Percentiles rank a stretch among this genome's conserved stretches.
These are phyloP conservation scores for Lymantria monacha DNA, from an alignment of 2,888 invertebrate genomes.

Conservation along the genomic window DNA sequence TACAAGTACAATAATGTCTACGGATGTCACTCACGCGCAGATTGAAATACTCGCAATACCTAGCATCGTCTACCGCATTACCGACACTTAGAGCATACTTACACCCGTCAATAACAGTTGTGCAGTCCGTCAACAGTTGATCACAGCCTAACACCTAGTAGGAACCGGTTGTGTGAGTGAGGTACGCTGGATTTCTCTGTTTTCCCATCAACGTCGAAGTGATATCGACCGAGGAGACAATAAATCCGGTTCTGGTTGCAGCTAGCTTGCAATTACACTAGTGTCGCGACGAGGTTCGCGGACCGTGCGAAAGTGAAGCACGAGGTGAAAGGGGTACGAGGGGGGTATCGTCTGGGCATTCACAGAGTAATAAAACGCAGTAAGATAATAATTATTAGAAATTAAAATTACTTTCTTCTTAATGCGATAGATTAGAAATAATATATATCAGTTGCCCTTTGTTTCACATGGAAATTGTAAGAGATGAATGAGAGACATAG, in stretches of 20 bases:
- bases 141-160: conserved; percentile 20
- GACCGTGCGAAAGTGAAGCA: conserved; percentile 78
- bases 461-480: too few species aligned
- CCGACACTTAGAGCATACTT: conserved; percentile 26
- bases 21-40: conserved; percentile 32
- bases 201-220: conserved; percentile 56
- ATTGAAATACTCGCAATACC: conserved; percentile 29
- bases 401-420: too few species aligned
- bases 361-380: conserved; percentile 26
- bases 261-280: conserved; percentile 78
- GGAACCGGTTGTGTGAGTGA: conserved; percentile 29
- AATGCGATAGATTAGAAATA: too few species aligned
- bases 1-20: conserved; percentile 35
- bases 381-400: not conserved
- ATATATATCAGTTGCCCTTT: too few species aligned
- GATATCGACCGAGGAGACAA: conserved; percentile 73
- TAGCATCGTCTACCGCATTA: conserved; percentile 21
- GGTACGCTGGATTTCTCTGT: conserved; percentile 51
- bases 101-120: conserved; percentile 31
- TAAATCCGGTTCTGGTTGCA: conserved; percentile 74
- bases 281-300: conserved; percentile 77
- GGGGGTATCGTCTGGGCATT: conserved; percentile 33
- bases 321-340: conserved; percentile 35
- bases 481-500: too few species aligned
- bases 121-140: conserved; percentile 24